Conservation (phyloP, 2,888 invertebrate species). For the Noctua janthina region DNA sequence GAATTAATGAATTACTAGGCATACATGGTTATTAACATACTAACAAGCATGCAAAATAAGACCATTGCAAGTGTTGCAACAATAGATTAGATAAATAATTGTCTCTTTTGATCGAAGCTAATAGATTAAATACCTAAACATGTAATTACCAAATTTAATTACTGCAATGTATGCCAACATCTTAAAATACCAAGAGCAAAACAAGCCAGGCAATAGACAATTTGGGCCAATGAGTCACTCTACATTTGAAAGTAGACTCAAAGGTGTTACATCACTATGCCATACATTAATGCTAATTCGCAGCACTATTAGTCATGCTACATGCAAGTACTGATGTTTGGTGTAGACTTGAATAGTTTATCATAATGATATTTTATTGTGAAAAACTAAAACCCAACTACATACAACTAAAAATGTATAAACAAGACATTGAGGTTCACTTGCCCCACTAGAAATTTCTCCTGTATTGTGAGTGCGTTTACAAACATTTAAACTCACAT, state of each 20-base stretch:
- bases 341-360: slow-evolving; percentile 32
- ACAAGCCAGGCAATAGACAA: slow-evolving; percentile 9
- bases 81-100: not conserved
- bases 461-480: too few species aligned
- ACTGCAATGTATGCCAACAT: slow-evolving; percentile 1
- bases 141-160: not conserved
- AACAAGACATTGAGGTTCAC: too few species aligned
- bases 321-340: slow-evolving; percentile 28
- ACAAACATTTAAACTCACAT: too few species aligned
- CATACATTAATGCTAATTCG: slow-evolving; percentile 57
- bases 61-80: not conserved
- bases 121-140: not conserved
- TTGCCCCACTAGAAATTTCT: too few species aligned
- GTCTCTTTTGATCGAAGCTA: not conserved
- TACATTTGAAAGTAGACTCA: slow-evolving; percentile 27
- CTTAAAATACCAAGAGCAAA: slow-evolving; percentile 14
- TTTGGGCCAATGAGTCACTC: slow-evolving; percentile 45
- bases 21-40: not conserved
- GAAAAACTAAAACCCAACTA: not conserved
- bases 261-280: slow-evolving; percentile 51
- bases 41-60: not conserved
- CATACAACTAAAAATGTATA: too few species aligned
- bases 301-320: slow-evolving; percentile 49
- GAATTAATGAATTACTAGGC: not conserved
- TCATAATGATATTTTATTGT: slow-evolving; percentile 24